Evolutionary conservation across 2,888 invertebrate species (phyloP).

Genomic region (Serripes groenlandicus): DNA sequence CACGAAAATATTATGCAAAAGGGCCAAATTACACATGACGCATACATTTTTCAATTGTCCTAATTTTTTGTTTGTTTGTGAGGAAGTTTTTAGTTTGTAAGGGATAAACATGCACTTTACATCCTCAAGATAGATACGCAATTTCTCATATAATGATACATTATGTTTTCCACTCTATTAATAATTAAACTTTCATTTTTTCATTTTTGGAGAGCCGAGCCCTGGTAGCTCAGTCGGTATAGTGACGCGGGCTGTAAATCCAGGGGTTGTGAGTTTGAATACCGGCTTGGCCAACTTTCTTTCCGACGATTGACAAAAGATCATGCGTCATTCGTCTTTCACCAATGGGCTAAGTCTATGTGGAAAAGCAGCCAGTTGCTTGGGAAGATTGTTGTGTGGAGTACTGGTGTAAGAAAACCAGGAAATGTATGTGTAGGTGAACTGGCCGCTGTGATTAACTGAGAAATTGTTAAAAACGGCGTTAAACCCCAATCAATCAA

Average conservation of each 20-base stretch:
- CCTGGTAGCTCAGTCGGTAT: not conserved
- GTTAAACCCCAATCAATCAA: not conserved
- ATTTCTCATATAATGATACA: no score
- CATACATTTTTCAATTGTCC: not conserved
- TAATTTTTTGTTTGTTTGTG: no score
- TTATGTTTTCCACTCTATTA: no score
- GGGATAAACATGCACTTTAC: no score
- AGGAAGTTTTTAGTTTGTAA: no score
- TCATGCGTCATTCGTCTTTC: not conserved
- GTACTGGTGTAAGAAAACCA: not conserved
- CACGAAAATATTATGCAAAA: not conserved
- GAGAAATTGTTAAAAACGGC: not conserved
- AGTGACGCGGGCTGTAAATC: not conserved
- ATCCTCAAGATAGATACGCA: no score
- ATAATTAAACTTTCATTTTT: no score
- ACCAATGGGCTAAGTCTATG: not conserved
- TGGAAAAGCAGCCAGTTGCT: not conserved
- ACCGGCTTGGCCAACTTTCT: not conserved
- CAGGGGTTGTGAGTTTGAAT: not conserved
- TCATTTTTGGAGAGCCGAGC: no score
- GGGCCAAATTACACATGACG: not conserved
- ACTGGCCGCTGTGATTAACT: not conserved
- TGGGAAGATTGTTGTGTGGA: not conserved
- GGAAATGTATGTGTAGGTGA: not conserved
- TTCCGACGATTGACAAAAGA: not conserved